These are phyloP conservation scores for Pogonomyrmex californicus DNA, from an alignment of 1,140 invertebrate genomes.

Conservation along the genomic window DNA sequence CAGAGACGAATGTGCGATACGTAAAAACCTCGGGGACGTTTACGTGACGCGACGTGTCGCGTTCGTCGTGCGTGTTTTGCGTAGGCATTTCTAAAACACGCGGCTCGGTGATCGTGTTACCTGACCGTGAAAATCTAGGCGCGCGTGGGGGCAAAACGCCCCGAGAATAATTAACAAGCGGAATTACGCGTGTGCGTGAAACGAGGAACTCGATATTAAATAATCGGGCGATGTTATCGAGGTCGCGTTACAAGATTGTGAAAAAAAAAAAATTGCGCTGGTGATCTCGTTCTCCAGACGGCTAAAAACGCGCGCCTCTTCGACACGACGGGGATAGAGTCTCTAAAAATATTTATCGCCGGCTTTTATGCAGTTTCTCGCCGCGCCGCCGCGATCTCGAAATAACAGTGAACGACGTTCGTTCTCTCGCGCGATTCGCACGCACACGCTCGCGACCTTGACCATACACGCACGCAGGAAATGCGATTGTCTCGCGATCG, in stretches of 20 bases:
- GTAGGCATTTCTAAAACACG: background rate
- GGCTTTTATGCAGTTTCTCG: slow-evolving; percentile 52
- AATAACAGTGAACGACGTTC: slow-evolving; percentile 19
- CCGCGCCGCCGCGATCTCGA: slow-evolving; percentile 40
- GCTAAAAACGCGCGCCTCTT: background rate
- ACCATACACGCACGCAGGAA: slow-evolving; percentile 72
- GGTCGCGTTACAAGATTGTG: background rate
- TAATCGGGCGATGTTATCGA: slow-evolving; percentile 15
- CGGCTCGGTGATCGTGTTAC: background rate
- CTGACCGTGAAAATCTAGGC: slow-evolving; percentile 16
- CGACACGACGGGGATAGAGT: background rate
- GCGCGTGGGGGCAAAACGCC: background rate
- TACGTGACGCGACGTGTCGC: background rate
- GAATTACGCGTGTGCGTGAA: background rate
- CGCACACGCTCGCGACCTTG: slow-evolving; percentile 64
- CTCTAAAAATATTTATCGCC: slow-evolving; percentile 59
- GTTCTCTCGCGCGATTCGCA: slow-evolving; percentile 35
- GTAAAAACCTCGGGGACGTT: background rate
- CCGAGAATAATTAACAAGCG: background rate
- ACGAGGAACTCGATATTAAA: slow-evolving; percentile 2
- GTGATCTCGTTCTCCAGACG: background rate
- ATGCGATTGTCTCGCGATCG: slow-evolving; percentile 69
- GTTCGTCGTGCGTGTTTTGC: background rate
- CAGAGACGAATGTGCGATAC: background rate
- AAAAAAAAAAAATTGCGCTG: background rate